phyloP scores from a whole-genome alignment of 2,797 vertebrate species.

The Danio choprae region DNA sequence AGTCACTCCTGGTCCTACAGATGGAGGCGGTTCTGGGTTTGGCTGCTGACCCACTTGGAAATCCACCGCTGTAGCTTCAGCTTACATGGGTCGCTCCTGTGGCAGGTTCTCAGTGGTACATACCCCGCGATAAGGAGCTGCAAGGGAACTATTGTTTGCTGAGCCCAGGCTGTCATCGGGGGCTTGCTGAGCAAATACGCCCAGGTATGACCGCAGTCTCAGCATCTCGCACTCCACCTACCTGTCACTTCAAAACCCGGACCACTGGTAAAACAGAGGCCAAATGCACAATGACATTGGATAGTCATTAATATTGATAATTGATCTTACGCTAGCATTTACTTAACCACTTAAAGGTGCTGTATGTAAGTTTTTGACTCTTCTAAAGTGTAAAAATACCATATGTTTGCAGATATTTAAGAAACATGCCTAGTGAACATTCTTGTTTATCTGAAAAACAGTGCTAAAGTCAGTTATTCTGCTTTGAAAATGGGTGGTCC shows the following conservation, averaged over 20 bases:
- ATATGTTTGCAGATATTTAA: too few relatives aligned
- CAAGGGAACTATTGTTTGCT: constrained; percentile 65
- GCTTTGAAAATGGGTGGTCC: too few relatives aligned
- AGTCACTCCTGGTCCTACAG: constrained; percentile 40
- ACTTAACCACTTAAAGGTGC: background rate
- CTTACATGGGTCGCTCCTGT: constrained; percentile 54
- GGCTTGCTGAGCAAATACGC: constrained; percentile 66
- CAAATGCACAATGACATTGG: background rate
- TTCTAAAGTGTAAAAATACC: too few relatives aligned
- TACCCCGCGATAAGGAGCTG: constrained; percentile 56
- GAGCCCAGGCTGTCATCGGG: constrained; percentile 67
- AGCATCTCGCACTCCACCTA: constrained; percentile 40
- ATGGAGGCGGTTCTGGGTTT: constrained; percentile 39
- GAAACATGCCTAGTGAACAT: too few relatives aligned
- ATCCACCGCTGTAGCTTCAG: constrained; percentile 55
- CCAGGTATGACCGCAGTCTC: constrained; percentile 61
- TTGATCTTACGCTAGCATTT: background rate
- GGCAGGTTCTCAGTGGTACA: constrained; percentile 58
- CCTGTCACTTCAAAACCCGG: constrained; percentile 14
- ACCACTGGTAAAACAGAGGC: background rate
- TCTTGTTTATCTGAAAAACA: too few relatives aligned
- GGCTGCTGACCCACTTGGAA: constrained; percentile 60
- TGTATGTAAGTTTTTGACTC: too few relatives aligned
- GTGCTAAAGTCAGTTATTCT: too few relatives aligned
- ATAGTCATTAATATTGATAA: background rate